Evolutionary conservation across 2,113 vertebrate species (phyloP).

Genomic region (Chlorodrepanis virens): DNA sequence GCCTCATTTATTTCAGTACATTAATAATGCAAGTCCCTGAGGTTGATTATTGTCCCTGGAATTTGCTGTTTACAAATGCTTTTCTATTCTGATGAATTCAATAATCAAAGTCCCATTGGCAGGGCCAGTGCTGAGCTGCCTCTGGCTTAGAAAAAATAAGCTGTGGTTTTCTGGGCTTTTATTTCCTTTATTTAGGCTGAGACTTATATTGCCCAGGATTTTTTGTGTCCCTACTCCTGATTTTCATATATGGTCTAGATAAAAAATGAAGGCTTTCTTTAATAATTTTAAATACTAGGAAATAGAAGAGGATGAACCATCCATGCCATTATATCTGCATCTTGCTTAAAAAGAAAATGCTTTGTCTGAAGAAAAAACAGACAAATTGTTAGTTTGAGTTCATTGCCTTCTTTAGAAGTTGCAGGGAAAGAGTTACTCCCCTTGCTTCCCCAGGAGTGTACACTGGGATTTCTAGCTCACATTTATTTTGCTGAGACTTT

Average conservation of each 20-base stretch:
- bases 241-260: not conserved
- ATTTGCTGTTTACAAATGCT: not conserved
- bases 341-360: slow-evolving; percentile 40
- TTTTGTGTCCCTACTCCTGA: not conserved
- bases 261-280: slow-evolving; percentile 34
- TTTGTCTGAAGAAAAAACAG: slow-evolving; percentile 32
- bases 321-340: not conserved
- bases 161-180: not conserved
- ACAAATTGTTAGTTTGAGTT: slow-evolving; percentile 38
- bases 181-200: not conserved
- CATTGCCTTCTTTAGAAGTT: not conserved
- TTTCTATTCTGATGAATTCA: not conserved
- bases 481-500: slow-evolving; percentile 74
- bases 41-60: slow-evolving; percentile 25
- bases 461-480: slow-evolving; percentile 74
- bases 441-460: slow-evolving; percentile 42
- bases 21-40: slow-evolving; percentile 19
- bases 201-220: not conserved
- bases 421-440: slow-evolving; percentile 38
- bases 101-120: not conserved
- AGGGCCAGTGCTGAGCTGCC: not conserved
- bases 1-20: not conserved
- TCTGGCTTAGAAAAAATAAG: not conserved
- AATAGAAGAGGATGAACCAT: slow-evolving; percentile 12
- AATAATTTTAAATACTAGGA: slow-evolving; percentile 28